Evolutionary conservation across 1,140 invertebrate species (phyloP).

Genomic region (Neodiprion fabricii): DNA sequence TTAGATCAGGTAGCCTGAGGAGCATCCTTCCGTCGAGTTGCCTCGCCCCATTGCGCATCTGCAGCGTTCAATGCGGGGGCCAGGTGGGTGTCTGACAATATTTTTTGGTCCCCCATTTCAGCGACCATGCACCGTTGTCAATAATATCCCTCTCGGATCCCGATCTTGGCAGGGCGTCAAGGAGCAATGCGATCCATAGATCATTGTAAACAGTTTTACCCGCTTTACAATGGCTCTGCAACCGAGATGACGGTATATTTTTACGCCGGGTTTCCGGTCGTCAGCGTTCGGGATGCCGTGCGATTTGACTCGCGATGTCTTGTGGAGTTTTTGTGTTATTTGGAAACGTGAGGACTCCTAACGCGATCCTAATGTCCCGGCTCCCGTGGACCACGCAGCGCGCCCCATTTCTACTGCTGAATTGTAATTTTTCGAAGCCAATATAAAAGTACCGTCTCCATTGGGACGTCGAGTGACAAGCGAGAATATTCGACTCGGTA

Average conservation of each 20-base stretch:
- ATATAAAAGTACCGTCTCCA: not conserved
- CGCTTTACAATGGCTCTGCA: not conserved
- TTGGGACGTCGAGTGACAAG: not conserved
- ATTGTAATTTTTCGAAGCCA: not conserved
- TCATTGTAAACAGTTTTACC: slow-evolving; percentile 3
- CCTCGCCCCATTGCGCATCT: not conserved
- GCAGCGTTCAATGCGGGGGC: not conserved
- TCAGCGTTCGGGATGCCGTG: not conserved
- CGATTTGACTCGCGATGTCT: not conserved
- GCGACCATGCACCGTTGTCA: not conserved
- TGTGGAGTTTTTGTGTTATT: slow-evolving; percentile 2
- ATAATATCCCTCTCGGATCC: not conserved
- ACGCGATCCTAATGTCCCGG: slow-evolving; percentile 4
- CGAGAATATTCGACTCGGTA: not conserved
- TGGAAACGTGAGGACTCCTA: not conserved
- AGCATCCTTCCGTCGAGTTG: not conserved
- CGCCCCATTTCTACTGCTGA: too few species aligned
- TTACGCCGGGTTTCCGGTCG: slow-evolving; percentile 3
- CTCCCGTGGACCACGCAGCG: not conserved
- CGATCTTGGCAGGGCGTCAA: not conserved
- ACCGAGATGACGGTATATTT: slow-evolving; percentile 4
- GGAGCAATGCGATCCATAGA: not conserved
- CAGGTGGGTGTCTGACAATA: not conserved
- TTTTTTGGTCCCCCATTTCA: not conserved
- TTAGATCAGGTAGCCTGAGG: not conserved